Evolutionary conservation across 2,888 invertebrate species (phyloP).

Genomic region (Agyllia agylla): DNA sequence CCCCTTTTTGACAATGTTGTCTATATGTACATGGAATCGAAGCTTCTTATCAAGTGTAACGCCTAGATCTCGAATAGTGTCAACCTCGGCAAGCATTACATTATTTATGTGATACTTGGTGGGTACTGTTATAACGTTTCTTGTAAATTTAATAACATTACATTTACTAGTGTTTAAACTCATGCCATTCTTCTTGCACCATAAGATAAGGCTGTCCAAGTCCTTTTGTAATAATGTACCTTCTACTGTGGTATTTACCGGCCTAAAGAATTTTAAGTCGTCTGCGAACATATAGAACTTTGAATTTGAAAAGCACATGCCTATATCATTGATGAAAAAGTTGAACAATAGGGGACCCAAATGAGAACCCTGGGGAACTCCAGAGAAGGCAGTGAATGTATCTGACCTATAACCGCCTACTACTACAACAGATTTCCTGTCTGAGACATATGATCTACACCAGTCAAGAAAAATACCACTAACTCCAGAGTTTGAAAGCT

Average conservation of each 20-base stretch:
- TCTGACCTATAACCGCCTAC: not conserved
- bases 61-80: not conserved
- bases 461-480: not conserved
- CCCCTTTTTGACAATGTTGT: no score
- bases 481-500: not conserved
- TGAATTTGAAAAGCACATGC: not conserved
- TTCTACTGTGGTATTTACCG: not conserved
- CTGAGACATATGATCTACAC: not conserved
- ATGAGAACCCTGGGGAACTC: conserved; percentile 29
- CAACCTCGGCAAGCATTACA: not conserved
- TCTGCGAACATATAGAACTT: not conserved
- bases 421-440: not conserved
- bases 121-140: not conserved
- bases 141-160: not conserved
- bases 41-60: not conserved
- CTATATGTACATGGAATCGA: no score
- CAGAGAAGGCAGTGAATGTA: not conserved
- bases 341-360: conserved; percentile 23
- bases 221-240: not conserved
- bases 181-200: not conserved
- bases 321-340: conserved; percentile 9
- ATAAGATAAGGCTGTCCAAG: not conserved
- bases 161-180: not conserved
- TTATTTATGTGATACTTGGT: not conserved
- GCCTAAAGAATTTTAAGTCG: not conserved